Conservation (phyloP, 1,140 invertebrate species). For the Andricus grossulariae region DNA sequence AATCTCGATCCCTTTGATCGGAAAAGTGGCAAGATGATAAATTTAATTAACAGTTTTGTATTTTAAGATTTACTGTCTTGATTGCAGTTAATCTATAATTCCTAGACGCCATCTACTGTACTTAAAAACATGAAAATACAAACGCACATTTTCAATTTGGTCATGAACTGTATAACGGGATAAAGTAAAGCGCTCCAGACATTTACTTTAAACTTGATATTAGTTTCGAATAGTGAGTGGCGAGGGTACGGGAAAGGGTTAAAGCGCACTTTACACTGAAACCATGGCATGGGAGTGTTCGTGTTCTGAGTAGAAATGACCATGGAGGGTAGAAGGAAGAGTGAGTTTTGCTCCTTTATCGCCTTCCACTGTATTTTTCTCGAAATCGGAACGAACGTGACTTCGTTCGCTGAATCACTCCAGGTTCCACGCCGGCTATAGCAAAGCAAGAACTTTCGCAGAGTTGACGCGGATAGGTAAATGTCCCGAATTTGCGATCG, state of each 20-base stretch:
- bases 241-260: slow-evolving; percentile 12
- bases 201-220: slow-evolving; percentile 15
- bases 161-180: slow-evolving; percentile 1
- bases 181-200: not conserved
- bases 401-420: slow-evolving; percentile 16
- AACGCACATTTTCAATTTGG: not conserved
- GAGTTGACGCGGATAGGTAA: not conserved
- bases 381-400: slow-evolving; percentile 29
- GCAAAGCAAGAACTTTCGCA: not conserved
- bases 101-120: too few species aligned
- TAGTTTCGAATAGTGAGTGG: not conserved
- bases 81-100: too few species aligned
- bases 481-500: not conserved
- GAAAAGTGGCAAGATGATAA: not conserved
- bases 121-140: too few species aligned
- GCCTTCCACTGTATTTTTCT: not conserved
- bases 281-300: not conserved
- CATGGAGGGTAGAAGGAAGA: not conserved
- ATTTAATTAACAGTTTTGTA: too few species aligned
- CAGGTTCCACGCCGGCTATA: not conserved
- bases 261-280: not conserved
- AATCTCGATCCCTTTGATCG: not conserved
- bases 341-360: not conserved
- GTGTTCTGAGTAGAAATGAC: not conserved
- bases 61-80: too few species aligned